phyloP scores from a whole-genome alignment of 2,797 vertebrate species.

The Chrysocyon brachyurus region DNA sequence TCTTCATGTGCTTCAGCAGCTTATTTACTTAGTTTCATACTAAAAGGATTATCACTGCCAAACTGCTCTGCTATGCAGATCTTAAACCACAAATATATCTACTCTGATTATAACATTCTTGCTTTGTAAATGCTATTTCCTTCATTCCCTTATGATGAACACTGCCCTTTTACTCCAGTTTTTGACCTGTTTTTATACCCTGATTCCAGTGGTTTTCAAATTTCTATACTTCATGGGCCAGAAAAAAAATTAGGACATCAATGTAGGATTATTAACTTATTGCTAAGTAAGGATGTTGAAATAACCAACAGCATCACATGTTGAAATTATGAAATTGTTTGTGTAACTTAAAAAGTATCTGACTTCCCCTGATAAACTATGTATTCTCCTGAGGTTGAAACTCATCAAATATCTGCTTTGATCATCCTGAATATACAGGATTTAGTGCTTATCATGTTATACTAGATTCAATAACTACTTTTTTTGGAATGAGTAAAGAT shows the following conservation, averaged over 20 bases:
- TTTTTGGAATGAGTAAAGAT: neutral
- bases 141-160: neutral
- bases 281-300: neutral
- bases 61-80: neutral
- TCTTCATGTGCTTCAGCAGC: neutral
- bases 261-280: neutral
- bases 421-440: neutral
- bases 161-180: neutral
- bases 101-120: neutral
- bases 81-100: neutral
- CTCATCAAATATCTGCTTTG: neutral
- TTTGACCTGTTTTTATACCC: neutral
- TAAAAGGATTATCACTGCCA: neutral
- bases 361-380: neutral
- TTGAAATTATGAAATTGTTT: slow-evolving; percentile 17
- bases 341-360: neutral
- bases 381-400: neutral
- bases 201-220: neutral
- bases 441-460: neutral
- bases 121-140: neutral
- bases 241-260: neutral
- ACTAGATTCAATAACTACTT: neutral
- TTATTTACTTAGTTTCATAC: neutral
- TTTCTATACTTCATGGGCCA: neutral
- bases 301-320: neutral